Base-by-base conservation (phyloP, 2,113 vertebrate species). In the Tonatia bakeri region DNA sequence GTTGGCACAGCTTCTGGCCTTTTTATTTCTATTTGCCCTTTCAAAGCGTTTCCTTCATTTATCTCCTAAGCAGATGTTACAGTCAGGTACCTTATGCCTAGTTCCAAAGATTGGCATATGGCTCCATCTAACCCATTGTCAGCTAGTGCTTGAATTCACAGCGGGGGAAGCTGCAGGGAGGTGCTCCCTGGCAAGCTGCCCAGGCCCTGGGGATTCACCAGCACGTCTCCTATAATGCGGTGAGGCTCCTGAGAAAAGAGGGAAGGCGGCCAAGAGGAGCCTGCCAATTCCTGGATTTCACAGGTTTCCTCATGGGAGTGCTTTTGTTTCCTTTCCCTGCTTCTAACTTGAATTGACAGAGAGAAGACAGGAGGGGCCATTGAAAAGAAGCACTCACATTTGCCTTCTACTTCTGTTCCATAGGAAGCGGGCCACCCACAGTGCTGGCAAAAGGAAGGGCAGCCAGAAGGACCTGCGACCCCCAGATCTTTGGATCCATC, bases 401-500 rank as follows among this genome's bases (percentile, higher is more conserved):
- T 77, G 9, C 89, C 54, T 94, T 86, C 64, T 43, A 10, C 33
- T 92, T 87, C 82, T 79, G 38, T 67, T 84, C 40, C 40, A 0
- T 87, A 99, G 99, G 98, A 99, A 99, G 96, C 98, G 99, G n/a
- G 98, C 99, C 19, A 98, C 99, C 52, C 99, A 99, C 97, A 99
- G 99, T 4, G 98, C 97, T 38, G 98, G 98, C 14, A 99, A 99
- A 81, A 98, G 99, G 91, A 99, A 99, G 85, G 99, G 99, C 93
- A 99, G 99, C 96, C 99, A 99, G 98, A 99, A 99, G 97, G 99
- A 99, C 96, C 98, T 99, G 76, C 97, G 99, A 24, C 99, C 99
- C 12, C 99, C 99, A 0, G 99, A 99, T 95, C 99, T 99, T 15
- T 99, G 99, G 99, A 99, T 99, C 87, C 99, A 99, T 90, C 99